Base-by-base conservation (phyloP, 2,888 invertebrate genomes). In the Acleris holmiana region DNA sequence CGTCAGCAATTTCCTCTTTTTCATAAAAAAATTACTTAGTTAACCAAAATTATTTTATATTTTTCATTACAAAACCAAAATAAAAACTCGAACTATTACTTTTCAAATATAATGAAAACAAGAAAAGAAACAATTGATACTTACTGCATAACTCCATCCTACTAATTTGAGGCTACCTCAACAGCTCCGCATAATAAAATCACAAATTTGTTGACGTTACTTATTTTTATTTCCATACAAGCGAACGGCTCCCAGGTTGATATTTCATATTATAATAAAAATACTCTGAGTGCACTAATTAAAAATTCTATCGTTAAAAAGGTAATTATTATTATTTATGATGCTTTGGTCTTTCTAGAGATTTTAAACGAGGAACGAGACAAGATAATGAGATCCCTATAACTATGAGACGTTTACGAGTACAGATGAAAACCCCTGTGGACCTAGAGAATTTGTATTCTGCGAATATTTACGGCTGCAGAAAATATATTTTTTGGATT, bases 181-280 rank as follows among this genome's bases (percentile, higher is more conserved):
- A 86, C 88, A 88, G 87, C 83, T 77, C 70, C 62, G 67, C 67
- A 74, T 75, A 82, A 86, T 88, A 88, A 87, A 88, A 80, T 82
- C 75, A 80, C 82, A 83, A 79, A 86, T 86, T 87, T 87, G 86
- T 86, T 83, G 82, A 82, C 77, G 77, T 76, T 77, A 78, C 76
- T 74, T 80, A 80, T 72, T 82, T 86, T 84, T 83, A 85, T 85
- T 84, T 83, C 77, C 74, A 84, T 73, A 77, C 79, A 78, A 82
- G 86, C 83, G 84, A 84, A 75, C 82, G 69, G 79, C 83, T 82
- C 73, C 79, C 80, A 80, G 76, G 78, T 83, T 83, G 82, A 80
- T 82, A 83, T 79, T 62, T 80, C 78, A 84, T 62, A 56, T 59
- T 48, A 68, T 62, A 83, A 76, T 80, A 84, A 82, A 80, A 76